Evolutionary conservation across 2,113 vertebrate genomes (phyloP).

Genomic region (Pelodiscus sinensis): DNA sequence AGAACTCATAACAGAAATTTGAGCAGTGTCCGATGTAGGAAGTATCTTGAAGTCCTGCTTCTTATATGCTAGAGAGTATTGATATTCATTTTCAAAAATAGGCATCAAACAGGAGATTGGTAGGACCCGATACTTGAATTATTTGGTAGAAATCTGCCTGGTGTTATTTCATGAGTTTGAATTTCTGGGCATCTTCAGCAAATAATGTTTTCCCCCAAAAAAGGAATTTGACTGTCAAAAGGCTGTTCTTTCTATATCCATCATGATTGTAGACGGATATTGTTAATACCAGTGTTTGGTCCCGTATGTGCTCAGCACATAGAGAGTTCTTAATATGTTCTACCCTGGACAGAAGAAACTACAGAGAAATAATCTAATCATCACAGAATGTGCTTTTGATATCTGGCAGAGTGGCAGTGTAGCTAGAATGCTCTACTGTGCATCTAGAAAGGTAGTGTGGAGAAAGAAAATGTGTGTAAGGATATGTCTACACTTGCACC

Average conservation of each 20-base stretch:
- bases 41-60: neutral
- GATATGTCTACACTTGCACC: too few relatives aligned
- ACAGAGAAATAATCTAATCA: neutral
- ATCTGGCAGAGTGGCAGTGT: neutral
- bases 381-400: neutral
- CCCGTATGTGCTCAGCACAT: neutral
- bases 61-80: neutral
- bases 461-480: neutral
- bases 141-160: neutral
- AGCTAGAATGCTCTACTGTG: neutral
- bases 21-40: neutral
- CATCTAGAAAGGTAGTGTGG: neutral
- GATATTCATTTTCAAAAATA: neutral
- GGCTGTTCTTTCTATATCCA: neutral
- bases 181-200: conserved; percentile 21
- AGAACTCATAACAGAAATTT: neutral
- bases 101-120: neutral
- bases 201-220: neutral
- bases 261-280: neutral
- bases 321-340: neutral
- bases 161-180: conserved; percentile 13
- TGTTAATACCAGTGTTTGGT: neutral
- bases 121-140: neutral
- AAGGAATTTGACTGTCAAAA: conserved; percentile 21
- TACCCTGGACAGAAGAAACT: neutral